These are phyloP conservation scores for Terebella lapidaria DNA, from an alignment of 2,888 invertebrate species.

Conservation along the genomic window DNA sequence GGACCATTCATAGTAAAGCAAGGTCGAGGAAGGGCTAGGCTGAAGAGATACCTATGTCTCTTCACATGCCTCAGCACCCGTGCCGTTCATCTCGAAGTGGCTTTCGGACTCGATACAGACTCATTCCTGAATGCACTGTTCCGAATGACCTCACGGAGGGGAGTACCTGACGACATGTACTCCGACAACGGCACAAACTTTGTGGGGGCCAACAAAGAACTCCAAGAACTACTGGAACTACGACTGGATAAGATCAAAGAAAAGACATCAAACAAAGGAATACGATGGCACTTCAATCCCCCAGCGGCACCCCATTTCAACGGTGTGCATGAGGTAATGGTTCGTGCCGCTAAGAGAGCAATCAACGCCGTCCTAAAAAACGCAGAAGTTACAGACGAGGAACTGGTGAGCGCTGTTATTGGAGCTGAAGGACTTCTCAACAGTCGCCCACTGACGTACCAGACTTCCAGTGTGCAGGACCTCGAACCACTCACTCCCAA, in stretches of 20 bases:
- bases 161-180: background rate
- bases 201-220: conserved; percentile 2
- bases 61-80: conserved; percentile 5
- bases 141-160: background rate
- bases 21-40: conserved; percentile 2
- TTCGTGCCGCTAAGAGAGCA: background rate
- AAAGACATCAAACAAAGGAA: background rate
- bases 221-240: background rate
- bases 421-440: conserved; percentile 1
- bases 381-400: conserved; percentile 2
- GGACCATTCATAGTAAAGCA: conserved; percentile 19
- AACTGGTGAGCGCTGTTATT: background rate
- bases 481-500: conserved; percentile 4
- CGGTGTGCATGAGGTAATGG: conserved; percentile 1
- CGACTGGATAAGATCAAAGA: background rate
- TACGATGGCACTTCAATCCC: background rate
- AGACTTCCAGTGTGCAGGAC: background rate
- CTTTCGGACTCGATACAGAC: conserved; percentile 1
- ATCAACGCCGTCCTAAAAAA: background rate
- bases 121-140: conserved; percentile 1
- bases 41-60: conserved; percentile 6
- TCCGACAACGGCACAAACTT: conserved; percentile 7
- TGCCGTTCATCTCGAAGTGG: conserved; percentile 8
- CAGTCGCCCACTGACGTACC: background rate
- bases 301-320: background rate